These are phyloP conservation scores for Paralichthys olivaceus DNA, from an alignment of 2,113 vertebrate genomes.

Conservation along the genomic window DNA sequence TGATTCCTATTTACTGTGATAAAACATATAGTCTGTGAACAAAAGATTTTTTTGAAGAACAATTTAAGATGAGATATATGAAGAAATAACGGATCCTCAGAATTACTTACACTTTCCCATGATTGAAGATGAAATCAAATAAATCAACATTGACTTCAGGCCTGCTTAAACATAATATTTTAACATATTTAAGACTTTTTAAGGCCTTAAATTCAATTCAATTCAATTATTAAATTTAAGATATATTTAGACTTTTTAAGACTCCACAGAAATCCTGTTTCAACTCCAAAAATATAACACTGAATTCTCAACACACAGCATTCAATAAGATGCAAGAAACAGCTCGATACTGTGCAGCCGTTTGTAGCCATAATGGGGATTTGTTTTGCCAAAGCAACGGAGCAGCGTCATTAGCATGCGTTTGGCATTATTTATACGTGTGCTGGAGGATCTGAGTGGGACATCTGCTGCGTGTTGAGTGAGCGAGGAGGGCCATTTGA, in stretches of 20 bases:
- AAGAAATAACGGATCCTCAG: no score
- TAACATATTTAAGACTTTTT: no score
- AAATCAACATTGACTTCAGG: no score
- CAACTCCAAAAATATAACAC: neutral
- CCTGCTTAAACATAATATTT: no score
- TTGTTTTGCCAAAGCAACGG: conserved; percentile 55
- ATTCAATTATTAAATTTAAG: no score
- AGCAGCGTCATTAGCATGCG: conserved; percentile 68
- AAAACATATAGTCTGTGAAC: conserved; percentile 1
- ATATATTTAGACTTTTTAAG: neutral
- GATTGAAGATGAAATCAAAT: no score
- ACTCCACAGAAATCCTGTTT: neutral
- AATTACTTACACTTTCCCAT: no score
- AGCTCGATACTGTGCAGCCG: conserved; percentile 19
- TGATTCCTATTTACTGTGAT: neutral
- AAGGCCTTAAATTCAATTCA: no score
- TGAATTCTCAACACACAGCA: neutral
- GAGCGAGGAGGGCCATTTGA: conserved; percentile 73
- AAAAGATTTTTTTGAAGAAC: no score
- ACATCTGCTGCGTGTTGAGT: conserved; percentile 80
- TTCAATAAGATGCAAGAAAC: neutral
- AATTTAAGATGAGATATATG: no score
- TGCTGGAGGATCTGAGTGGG: conserved; percentile 61
- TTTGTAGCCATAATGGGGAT: conserved; percentile 43
- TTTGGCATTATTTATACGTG: conserved; percentile 67